phyloP scores from a whole-genome alignment of 2,113 vertebrate species.

The Cynopterus brachyotis region DNA sequence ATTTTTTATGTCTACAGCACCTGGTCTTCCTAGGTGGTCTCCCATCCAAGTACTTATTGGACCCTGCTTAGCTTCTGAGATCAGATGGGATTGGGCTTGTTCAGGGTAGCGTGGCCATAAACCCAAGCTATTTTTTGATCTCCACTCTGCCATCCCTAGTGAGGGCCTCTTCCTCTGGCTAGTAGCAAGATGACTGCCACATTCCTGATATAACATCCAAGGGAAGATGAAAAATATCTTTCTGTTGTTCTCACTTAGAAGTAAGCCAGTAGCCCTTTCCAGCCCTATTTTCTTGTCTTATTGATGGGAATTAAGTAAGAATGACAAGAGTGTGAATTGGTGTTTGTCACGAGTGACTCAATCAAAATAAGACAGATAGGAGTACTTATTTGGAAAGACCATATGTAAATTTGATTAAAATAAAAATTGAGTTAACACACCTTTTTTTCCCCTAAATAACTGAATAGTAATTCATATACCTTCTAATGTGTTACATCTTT shows the following conservation, averaged over 20 bases:
- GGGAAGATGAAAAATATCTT: not conserved
- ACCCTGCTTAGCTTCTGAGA: no score
- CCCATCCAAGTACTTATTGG: no score
- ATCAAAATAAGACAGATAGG: not conserved
- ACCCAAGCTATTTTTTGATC: no score
- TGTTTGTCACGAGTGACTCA: not conserved
- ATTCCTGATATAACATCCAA: not conserved
- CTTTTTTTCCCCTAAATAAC: not conserved
- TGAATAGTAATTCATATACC: not conserved
- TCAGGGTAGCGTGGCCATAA: no score
- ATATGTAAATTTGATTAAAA: not conserved
- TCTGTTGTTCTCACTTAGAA: not conserved
- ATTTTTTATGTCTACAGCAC: no score
- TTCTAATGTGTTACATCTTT: not conserved
- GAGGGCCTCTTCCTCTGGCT: not conserved
- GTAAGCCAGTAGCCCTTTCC: not conserved
- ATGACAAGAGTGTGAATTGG: not conserved
- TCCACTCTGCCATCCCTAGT: not conserved
- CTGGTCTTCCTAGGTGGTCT: no score
- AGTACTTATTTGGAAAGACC: not conserved
- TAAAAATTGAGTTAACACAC: not conserved
- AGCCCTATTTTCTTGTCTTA: not conserved
- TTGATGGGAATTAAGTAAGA: not conserved
- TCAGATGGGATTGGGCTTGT: no score
- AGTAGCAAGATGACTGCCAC: not conserved